phyloP scores from a whole-genome alignment of 2,113 vertebrate genomes.

The Cricetomys ansorgei region DNA sequence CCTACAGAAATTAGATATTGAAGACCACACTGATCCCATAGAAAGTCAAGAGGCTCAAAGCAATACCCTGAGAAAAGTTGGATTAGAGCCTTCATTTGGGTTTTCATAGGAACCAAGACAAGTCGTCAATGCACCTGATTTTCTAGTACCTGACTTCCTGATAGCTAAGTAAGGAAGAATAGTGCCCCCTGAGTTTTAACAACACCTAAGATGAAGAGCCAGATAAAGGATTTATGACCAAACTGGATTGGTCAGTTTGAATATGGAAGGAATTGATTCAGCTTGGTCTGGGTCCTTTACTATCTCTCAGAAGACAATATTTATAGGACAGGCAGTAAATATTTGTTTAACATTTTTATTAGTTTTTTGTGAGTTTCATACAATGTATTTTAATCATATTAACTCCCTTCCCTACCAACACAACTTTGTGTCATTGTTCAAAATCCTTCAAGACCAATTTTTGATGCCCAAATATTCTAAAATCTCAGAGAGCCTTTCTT shows the following conservation, averaged over 20 bases:
- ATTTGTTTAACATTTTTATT: background rate
- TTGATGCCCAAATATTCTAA: background rate
- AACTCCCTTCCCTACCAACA: background rate
- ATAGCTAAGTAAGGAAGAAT: background rate
- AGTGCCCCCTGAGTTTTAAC: background rate
- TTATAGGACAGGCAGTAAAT: background rate
- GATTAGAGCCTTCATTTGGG: background rate
- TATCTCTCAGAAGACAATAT: background rate
- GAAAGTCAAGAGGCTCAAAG: background rate
- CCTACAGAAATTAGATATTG: too few species aligned
- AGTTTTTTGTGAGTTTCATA: background rate
- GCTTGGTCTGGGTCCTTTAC: background rate
- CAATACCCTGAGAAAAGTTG: background rate
- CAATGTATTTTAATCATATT: background rate
- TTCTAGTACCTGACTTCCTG: background rate
- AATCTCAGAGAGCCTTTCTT: too few species aligned
- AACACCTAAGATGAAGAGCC: background rate
- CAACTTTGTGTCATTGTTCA: background rate
- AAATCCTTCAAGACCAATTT: background rate
- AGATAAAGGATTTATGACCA: background rate
- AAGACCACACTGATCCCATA: background rate
- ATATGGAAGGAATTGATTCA: rapidly evolving
- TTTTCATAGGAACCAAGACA: background rate
- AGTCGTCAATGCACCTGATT: too few species aligned
- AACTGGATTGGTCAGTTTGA: background rate